Base-by-base conservation (phyloP, 2,113 vertebrate genomes). In the Pelobates fuscus region DNA sequence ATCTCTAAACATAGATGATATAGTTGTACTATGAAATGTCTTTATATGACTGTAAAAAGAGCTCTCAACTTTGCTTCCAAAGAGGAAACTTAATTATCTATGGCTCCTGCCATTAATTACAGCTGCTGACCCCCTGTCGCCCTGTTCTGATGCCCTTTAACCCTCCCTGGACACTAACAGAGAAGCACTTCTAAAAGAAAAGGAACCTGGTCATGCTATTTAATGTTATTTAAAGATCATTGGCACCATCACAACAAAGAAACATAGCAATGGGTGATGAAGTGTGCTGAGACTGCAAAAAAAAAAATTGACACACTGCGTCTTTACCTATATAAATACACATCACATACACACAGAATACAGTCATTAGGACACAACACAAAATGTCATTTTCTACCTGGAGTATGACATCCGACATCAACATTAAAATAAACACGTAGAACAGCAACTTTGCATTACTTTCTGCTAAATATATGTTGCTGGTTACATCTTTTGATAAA, bases 121-220 rank as follows among this genome's bases (percentile, higher is more conserved):
- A 74, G 29, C 63, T 57, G 49, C 23, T 57, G 62, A 57, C 52
- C 62, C 60, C 61, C 46, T 68, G 32, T 25, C 66, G 71, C 18
- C n/a, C 12, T 15, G 23, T 73, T 65, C 60, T 41, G 18, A 74
- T 65, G 61, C 54, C 61, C 71, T 74, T 61, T 74, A 74, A 66
- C 61, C 71, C 66, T 74, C 62, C 54, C 29, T 30, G 27, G 71
- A 55, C 49, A 65, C 59, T 30, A 41, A 12, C 21, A 73, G 44
- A 41, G 14, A 18, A 55, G 27, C 26, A 58, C 37, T 18, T 63
- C 27, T 72, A 20, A 24, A 37, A 10, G 37, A 24, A 46, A 49
- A 52, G 11, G 20, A 32, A 12, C 27, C 27, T 66, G 30, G 71
- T 66, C 71, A 74, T 52, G 54, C 61, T 55, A 41, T 18, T 65